Evolutionary conservation across 92 coral and sea anemone genomes (phyloP), one percentile per base, ranked within the genome.

Genomic region (Hydrozoanthus gracilis): DNA sequence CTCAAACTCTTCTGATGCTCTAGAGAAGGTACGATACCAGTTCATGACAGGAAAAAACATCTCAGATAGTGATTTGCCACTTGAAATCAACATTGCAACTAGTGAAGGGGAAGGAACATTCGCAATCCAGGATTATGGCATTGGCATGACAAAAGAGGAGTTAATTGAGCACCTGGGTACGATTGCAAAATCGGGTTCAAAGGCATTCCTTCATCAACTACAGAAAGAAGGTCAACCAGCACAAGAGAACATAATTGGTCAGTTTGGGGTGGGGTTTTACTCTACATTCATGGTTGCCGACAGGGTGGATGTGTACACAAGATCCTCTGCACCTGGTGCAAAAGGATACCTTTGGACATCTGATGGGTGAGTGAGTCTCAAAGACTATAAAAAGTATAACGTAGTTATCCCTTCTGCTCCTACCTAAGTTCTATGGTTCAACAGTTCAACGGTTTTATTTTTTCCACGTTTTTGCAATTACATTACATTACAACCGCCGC

Each of bases 221-320:
- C 87, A 84, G 46, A 88, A 96, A 60, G 87, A 88, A 61, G 95
- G 93, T 39, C 15, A 90, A 45, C 84, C 96, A 69, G 76, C 85
- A 12, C 77, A 76, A 5, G 95, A 93, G 78, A 96, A 92, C 80
- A 96, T 96, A 58, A 96, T 96, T 86, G 99, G 99, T 60, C 99
- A 96, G 89, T 96, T 96, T 93, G 99, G 99, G 48, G 99, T 96
- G 15, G 99, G 99, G 70, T 96, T 96, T 82, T 96, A 96, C 74
- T 96, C 99, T 35, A 88, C 99, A 4, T 96, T 96, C 55, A 96
- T 96, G 99, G 99, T 96, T 44, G 99, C 98, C 10, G 92, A 90
- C 72, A 93, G 82, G 71, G 99, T 96, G 11, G 98, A 95, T 83
- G 99, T 96, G 69, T 96, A 80, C 79, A 93, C 98, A 2, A 89